These are phyloP conservation scores for Drosophila atripex DNA, from an alignment of 2,888 invertebrate species.

Conservation along the genomic window DNA sequence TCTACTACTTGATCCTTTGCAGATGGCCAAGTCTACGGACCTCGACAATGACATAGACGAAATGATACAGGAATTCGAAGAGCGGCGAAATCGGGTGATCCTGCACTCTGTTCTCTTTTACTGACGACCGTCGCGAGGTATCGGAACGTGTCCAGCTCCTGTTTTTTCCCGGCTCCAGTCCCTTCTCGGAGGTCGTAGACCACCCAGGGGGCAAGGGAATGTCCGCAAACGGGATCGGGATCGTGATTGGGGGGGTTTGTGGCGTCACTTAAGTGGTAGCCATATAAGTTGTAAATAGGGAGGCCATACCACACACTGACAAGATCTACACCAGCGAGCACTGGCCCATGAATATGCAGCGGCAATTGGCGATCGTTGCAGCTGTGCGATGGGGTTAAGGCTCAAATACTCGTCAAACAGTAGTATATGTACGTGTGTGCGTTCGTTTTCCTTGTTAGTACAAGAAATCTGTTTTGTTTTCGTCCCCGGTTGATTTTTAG, in stretches of 20 bases:
- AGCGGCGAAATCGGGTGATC: conserved; percentile 67
- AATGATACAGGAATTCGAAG: conserved; percentile 71
- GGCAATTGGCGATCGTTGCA: neutral
- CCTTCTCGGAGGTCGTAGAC: neutral
- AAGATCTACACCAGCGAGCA: conserved; percentile 3
- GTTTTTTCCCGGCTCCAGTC: conserved; percentile 40
- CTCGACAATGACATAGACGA: conserved; percentile 71
- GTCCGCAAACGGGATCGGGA: neutral
- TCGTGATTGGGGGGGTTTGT: neutral
- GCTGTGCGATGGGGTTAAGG: conserved; percentile 3
- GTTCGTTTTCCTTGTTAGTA: conserved; percentile 23
- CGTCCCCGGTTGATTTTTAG: conserved; percentile 1
- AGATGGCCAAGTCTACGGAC: conserved; percentile 67
- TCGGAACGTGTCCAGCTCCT: conserved; percentile 35
- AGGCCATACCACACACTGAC: conserved; percentile 2
- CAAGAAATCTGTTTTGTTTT: conserved; percentile 5
- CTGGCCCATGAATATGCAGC: neutral
- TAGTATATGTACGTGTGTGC: conserved; percentile 23
- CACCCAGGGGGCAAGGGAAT: neutral
- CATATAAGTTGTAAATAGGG: neutral
- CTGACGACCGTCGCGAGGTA: conserved; percentile 63
- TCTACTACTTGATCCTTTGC: neutral
- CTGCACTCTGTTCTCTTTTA: conserved; percentile 69
- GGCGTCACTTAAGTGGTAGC: neutral
- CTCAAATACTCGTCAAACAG: conserved; percentile 1